These are phyloP conservation scores for Neoscelio sp. DNA, from an alignment of 2,888 invertebrate species.

Conservation along the genomic window DNA sequence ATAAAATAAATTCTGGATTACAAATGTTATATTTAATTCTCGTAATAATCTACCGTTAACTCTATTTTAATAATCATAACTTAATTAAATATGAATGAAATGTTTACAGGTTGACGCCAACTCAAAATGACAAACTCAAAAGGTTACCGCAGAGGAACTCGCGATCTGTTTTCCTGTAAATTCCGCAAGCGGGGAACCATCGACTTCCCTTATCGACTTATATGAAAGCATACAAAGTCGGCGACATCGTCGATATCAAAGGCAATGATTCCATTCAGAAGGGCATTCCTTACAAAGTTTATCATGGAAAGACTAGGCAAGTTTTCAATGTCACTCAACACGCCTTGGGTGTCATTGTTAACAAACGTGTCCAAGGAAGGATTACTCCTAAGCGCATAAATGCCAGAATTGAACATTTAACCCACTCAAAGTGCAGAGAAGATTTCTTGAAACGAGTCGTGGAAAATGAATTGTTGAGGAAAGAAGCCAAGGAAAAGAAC, in stretches of 20 bases:
- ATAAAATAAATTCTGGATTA: too few species aligned
- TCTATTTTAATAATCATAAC: too few species aligned
- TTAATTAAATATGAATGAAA: too few species aligned
- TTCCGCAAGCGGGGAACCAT: slow-evolving; percentile 98
- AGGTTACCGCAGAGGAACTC: slow-evolving; percentile 99
- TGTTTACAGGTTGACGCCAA: too few species aligned
- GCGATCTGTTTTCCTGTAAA: slow-evolving; percentile 98
- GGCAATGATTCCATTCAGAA: slow-evolving; percentile 99
- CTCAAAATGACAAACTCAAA: slow-evolving; percentile 97
- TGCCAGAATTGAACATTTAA: slow-evolving; percentile 98
- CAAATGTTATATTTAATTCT: too few species aligned
- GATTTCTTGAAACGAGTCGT: slow-evolving; percentile 98
- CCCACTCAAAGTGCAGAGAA: slow-evolving; percentile 98
- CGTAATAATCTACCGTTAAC: too few species aligned
- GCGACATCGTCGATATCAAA: slow-evolving; percentile 99
- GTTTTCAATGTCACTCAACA: slow-evolving; percentile 99
- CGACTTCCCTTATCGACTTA: slow-evolving; percentile 97
- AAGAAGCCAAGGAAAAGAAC: slow-evolving; percentile 93
- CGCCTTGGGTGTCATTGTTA: slow-evolving; percentile 99
- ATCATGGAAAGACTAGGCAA: slow-evolving; percentile 99
- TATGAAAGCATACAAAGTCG: slow-evolving; percentile 99
- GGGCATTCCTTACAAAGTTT: slow-evolving; percentile 99
- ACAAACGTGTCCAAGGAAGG: slow-evolving; percentile 97
- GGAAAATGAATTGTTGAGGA: slow-evolving; percentile 93
- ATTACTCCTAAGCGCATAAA: slow-evolving; percentile 98